Percentiles rank a stretch among this genome's conserved stretches.
Evolutionary conservation across 2,113 vertebrate genomes (phyloP).

Genomic region (Apeltes quadracus): DNA sequence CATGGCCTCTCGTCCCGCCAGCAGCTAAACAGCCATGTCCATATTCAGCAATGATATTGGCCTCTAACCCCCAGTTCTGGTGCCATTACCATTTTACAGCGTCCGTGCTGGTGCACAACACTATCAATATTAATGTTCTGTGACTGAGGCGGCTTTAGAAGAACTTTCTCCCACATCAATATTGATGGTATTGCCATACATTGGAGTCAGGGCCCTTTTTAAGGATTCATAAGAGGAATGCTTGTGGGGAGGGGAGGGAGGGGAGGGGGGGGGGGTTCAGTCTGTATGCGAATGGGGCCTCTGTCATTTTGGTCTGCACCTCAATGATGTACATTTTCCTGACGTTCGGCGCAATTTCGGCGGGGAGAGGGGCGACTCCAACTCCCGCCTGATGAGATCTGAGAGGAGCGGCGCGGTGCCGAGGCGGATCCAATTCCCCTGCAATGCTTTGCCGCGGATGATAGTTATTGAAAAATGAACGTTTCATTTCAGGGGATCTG

Average conservation of each 20-base stretch:
- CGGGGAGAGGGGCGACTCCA: constrained; percentile 47
- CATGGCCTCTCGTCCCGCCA: constrained; percentile 29
- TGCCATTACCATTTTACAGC: constrained; percentile 71
- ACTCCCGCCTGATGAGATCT: constrained; percentile 69
- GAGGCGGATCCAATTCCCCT: constrained; percentile 71
- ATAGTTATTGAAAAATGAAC: constrained; percentile 59
- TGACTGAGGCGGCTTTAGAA: constrained; percentile 76
- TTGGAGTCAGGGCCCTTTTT: constrained; percentile 74
- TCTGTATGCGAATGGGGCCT: constrained; percentile 42
- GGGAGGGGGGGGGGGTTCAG: constrained; percentile 21
- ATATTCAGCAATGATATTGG: constrained; percentile 64
- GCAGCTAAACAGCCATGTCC: constrained; percentile 67
- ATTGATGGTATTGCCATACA: constrained; percentile 82
- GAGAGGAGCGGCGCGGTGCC: constrained; percentile 43
- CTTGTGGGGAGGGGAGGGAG: neutral
- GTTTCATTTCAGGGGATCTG: constrained; percentile 75
- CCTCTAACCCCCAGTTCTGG: constrained; percentile 58
- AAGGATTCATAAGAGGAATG: constrained; percentile 79
- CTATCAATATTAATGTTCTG: constrained; percentile 83
- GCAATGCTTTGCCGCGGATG: constrained; percentile 65
- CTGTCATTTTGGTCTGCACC: constrained; percentile 56
- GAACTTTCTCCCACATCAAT: constrained; percentile 83
- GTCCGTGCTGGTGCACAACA: constrained; percentile 69
- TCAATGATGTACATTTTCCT: constrained; percentile 68
- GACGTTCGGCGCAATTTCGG: constrained; percentile 68